Evolutionary conservation across 2,797 vertebrate species (phyloP).

Genomic region (Aphelocoma californica): DNA sequence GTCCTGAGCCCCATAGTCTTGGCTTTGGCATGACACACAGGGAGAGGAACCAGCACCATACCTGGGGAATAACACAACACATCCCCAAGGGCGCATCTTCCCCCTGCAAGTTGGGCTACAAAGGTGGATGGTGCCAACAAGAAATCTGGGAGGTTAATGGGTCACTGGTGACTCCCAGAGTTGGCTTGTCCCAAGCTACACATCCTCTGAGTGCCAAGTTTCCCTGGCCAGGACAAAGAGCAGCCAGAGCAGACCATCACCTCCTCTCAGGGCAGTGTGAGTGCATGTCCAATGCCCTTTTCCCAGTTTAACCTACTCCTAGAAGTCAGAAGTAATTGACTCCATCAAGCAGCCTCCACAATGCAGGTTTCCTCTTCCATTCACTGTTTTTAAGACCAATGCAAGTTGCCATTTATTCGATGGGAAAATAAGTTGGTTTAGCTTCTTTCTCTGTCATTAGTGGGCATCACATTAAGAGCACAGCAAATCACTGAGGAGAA

Average conservation of each 20-base stretch:
- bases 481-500: neutral
- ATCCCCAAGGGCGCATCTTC: accelerated
- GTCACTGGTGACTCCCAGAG: neutral
- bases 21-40: neutral
- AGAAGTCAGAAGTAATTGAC: neutral
- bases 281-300: accelerated
- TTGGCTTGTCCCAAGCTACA: neutral
- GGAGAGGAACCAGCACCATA: neutral
- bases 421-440: neutral
- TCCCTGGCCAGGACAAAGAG: neutral
- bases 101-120: accelerated
- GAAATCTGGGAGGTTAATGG: neutral
- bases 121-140: neutral
- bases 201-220: neutral
- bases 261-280: neutral
- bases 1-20: neutral
- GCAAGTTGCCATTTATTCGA: neutral
- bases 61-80: neutral
- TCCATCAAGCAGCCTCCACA: neutral
- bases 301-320: neutral
- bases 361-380: neutral
- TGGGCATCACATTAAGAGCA: neutral
- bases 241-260: neutral
- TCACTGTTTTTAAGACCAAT: neutral
- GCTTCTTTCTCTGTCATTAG: slow-evolving; percentile 6